Percentiles rank a stretch among this genome's conserved stretches.
phyloP scores from a whole-genome alignment of 2,888 invertebrate genomes.

The Tricholauxania praeusta region DNA sequence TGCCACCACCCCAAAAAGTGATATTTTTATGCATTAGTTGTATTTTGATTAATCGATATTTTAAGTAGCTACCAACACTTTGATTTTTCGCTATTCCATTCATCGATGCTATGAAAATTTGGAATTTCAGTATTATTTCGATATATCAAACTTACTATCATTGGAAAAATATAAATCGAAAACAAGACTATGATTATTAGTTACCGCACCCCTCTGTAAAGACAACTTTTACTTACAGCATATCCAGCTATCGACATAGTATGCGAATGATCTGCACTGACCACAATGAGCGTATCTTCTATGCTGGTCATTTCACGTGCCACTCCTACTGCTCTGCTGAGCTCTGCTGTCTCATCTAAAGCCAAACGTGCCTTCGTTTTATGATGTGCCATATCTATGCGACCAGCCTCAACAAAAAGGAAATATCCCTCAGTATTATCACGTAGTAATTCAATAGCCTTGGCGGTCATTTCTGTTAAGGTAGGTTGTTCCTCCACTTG shows the following conservation, averaged over 20 bases:
- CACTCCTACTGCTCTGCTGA: conserved; percentile 77
- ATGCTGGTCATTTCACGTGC: conserved; percentile 73
- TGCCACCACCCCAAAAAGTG: too few species aligned
- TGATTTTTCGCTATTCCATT: too few species aligned
- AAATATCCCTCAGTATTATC: conserved; percentile 39
- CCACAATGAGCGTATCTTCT: conserved; percentile 83
- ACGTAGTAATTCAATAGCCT: conserved; percentile 77
- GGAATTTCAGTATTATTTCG: too few species aligned
- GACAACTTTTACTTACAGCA: conserved; percentile 42
- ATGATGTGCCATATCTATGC: conserved; percentile 59
- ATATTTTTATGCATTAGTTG: too few species aligned
- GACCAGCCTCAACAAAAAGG: conserved; percentile 41
- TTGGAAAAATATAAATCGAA: neutral
- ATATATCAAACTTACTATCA: too few species aligned
- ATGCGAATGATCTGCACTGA: conserved; percentile 85
- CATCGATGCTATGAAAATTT: too few species aligned
- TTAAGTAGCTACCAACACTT: too few species aligned
- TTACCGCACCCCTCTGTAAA: neutral
- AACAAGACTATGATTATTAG: neutral
- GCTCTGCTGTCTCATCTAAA: conserved; percentile 71
- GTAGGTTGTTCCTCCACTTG: conserved; percentile 70
- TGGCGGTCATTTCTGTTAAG: conserved; percentile 81
- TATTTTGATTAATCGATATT: too few species aligned
- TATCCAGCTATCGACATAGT: conserved; percentile 82
- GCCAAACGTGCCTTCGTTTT: conserved; percentile 60